phyloP scores from a whole-genome alignment of 2,888 invertebrate species.

The Caprella mutica region DNA sequence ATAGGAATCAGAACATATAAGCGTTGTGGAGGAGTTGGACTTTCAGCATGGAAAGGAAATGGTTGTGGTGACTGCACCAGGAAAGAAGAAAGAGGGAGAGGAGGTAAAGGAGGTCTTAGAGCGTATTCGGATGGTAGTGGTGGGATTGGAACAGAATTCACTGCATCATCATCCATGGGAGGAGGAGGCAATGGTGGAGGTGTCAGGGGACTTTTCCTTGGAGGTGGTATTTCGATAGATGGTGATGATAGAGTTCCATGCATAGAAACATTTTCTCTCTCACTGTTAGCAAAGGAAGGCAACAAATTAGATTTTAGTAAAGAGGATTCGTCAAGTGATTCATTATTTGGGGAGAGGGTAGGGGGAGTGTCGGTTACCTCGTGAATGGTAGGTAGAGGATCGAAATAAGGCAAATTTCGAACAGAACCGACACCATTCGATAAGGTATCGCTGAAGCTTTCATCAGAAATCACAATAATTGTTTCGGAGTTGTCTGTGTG shows the following conservation, averaged over 20 bases:
- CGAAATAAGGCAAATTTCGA: background rate
- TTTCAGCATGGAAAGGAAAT: background rate
- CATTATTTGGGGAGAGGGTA: background rate
- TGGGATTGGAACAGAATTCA: constrained; percentile 6
- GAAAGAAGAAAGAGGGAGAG: background rate
- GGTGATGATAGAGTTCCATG: constrained; percentile 14
- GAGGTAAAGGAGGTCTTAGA: constrained; percentile 4
- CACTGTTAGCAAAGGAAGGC: background rate
- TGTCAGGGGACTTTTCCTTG: constrained; percentile 15
- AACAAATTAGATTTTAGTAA: too few relatives aligned
- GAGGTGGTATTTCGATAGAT: constrained; percentile 22
- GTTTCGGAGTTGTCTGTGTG: too few relatives aligned
- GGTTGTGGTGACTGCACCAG: background rate
- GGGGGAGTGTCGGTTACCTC: constrained; percentile 5
- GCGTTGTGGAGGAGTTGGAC: constrained; percentile 10
- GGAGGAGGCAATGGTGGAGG: constrained; percentile 26
- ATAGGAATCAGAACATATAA: constrained; percentile 12
- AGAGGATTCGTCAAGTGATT: background rate
- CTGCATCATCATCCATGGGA: constrained; percentile 11
- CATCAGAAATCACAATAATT: too few relatives aligned
- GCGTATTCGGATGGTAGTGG: constrained; percentile 7
- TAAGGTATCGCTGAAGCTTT: too few relatives aligned
- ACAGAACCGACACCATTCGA: too few relatives aligned
- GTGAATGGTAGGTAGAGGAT: constrained; percentile 6
- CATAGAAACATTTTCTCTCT: constrained; percentile 18